phyloP scores from a whole-genome alignment of 2,113 vertebrate genomes.

The Miniopterus natalensis region DNA sequence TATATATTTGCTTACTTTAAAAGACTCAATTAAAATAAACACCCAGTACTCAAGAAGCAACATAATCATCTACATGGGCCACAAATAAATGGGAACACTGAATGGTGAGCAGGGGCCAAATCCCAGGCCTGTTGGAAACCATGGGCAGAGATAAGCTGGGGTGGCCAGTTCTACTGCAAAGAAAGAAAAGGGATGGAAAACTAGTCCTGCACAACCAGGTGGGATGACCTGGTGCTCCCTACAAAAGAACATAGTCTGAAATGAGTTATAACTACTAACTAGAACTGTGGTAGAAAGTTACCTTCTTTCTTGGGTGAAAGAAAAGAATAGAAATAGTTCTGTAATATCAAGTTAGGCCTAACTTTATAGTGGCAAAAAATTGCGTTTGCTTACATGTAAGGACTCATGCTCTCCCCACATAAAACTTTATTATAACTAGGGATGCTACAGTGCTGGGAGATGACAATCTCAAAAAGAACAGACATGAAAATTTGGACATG shows the following conservation, averaged over 20 bases:
- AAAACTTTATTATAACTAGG: not conserved
- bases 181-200: not conserved
- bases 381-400: not conserved
- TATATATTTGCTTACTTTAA: not conserved
- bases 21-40: not conserved
- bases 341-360: not conserved
- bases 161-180: not conserved
- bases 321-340: not conserved
- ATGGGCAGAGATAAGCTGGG: not conserved
- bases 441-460: not conserved
- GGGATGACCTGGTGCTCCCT: not conserved
- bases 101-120: not conserved
- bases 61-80: not conserved
- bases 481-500: not conserved
- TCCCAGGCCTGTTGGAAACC: not conserved
- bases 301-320: not conserved
- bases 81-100: not conserved
- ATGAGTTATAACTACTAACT: not conserved
- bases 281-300: not conserved
- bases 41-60: not conserved
- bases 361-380: not conserved
- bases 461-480: not conserved
- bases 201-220: not conserved
- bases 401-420: not conserved
- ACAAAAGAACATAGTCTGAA: not conserved